Conservation (phyloP, 2,888 invertebrate genomes). For the Drosophila flavopinicola region DNA sequence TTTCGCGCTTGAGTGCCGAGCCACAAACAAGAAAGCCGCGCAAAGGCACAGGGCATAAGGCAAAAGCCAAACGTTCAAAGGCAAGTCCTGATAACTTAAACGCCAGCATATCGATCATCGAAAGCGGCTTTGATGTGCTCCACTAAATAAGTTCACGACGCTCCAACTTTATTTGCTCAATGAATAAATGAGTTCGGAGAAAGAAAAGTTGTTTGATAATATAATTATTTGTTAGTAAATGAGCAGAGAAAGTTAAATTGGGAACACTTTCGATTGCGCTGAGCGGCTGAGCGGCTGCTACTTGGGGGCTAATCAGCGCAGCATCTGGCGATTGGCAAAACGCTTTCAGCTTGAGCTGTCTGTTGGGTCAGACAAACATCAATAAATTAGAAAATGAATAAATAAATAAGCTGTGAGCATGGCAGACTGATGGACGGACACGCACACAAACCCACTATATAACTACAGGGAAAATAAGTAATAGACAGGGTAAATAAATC, state of each 20-base stretch:
- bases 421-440: slow-evolving; percentile 39
- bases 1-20: slow-evolving; percentile 49
- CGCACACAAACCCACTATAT: slow-evolving; percentile 20
- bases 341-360: slow-evolving; percentile 52
- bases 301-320: slow-evolving; percentile 46
- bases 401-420: slow-evolving; percentile 75
- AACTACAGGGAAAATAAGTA: slow-evolving; percentile 38
- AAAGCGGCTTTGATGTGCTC: slow-evolving; percentile 10
- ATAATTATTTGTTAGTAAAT: slow-evolving; percentile 12
- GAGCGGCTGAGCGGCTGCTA: slow-evolving; percentile 24
- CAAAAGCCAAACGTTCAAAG: slow-evolving; percentile 11
- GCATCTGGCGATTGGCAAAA: slow-evolving; percentile 56
- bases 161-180: slow-evolving; percentile 1
- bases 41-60: slow-evolving; percentile 6
- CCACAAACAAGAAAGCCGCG: slow-evolving; percentile 34
- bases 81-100: slow-evolving; percentile 24
- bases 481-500: slow-evolving; percentile 67
- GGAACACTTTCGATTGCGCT: slow-evolving; percentile 44
- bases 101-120: slow-evolving; percentile 9
- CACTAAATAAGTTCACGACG: background rate
- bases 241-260: slow-evolving; percentile 25
- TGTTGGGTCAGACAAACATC: slow-evolving; percentile 76
- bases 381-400: slow-evolving; percentile 81
- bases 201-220: background rate
- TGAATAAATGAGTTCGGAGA: background rate